These are phyloP conservation scores for Rhynchonema sp. DNA, from an alignment of 2,888 invertebrate genomes.

Conservation along the genomic window DNA sequence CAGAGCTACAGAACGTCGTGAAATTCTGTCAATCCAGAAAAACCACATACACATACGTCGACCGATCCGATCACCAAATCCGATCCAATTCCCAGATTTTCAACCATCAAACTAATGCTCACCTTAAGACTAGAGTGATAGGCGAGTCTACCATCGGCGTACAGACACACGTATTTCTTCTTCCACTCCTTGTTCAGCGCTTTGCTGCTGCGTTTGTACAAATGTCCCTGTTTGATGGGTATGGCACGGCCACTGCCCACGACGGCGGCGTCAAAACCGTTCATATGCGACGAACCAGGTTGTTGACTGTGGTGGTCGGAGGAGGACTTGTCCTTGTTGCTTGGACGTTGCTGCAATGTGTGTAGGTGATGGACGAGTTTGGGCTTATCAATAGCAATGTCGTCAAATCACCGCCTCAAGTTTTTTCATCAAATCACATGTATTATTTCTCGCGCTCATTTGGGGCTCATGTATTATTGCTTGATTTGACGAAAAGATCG, in stretches of 20 bases:
- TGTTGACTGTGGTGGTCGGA: conserved; percentile 10
- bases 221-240: conserved; percentile 83
- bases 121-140: conserved; percentile 92
- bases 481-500: no score
- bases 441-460: no score
- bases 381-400: no score
- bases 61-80: no score
- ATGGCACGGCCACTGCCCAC: conserved; percentile 83
- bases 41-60: no score
- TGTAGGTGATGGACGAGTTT: no score
- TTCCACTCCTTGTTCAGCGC: conserved; percentile 94
- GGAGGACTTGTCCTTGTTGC: conserved; percentile 9
- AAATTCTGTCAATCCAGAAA: conserved; percentile 1
- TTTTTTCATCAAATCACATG: no score
- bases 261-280: conserved; percentile 18
- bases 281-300: conserved; percentile 29
- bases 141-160: conserved; percentile 77
- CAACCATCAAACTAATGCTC: neutral
- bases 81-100: conserved; percentile 1
- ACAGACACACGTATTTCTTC: conserved; percentile 90
- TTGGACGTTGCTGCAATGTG: conserved; percentile 12
- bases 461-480: no score
- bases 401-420: no score
- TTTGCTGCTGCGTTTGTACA: conserved; percentile 67
- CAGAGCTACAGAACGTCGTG: neutral